Conservation (phyloP, 53 echinoderm and acorn worm genomes). For the Crossaster papposus region DNA sequence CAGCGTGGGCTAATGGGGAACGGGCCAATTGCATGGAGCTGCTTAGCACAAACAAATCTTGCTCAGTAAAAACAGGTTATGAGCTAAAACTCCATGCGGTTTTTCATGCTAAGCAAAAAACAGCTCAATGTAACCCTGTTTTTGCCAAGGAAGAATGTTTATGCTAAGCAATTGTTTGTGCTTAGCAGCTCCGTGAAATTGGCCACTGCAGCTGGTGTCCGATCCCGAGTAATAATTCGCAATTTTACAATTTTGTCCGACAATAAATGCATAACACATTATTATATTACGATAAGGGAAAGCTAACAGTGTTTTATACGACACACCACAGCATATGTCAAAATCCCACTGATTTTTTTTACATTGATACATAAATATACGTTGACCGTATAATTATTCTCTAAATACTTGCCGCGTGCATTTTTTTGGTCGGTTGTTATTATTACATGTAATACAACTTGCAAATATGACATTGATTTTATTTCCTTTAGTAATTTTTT, state of each 20-base stretch:
- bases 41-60: too few species aligned
- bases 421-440: neutral
- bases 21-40: too few species aligned
- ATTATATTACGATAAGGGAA: neutral
- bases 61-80: too few species aligned
- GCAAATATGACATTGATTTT: neutral
- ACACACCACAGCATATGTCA: neutral
- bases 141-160: too few species aligned
- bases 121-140: too few species aligned
- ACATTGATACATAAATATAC: neutral
- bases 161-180: too few species aligned
- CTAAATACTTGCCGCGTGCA: neutral
- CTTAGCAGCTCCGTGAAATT: too few species aligned
- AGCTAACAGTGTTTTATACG: neutral
- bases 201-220: too few species aligned
- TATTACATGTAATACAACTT: neutral
- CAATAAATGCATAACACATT: neutral
- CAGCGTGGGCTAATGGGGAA: too few species aligned
- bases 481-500: neutral
- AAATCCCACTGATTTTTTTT: neutral
- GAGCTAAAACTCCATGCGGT: too few species aligned
- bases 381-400: neutral
- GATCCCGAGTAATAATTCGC: neutral
- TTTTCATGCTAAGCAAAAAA: too few species aligned
- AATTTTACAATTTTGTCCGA: neutral